These are phyloP conservation scores for Noctua janthe DNA, from an alignment of 2,888 invertebrate species.

Conservation along the genomic window DNA sequence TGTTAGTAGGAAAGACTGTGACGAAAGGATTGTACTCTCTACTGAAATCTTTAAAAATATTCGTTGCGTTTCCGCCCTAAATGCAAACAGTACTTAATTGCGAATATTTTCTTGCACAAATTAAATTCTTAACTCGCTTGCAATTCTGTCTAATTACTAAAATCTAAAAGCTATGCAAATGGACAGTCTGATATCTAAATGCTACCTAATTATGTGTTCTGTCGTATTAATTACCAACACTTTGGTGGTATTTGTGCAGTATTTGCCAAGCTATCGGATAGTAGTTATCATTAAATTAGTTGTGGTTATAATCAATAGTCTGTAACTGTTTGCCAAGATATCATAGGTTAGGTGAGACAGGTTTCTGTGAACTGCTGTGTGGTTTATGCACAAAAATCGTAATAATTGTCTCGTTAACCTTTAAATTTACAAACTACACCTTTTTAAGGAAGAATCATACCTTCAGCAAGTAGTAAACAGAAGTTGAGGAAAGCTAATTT, in stretches of 20 bases:
- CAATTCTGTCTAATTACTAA: slow-evolving; percentile 47
- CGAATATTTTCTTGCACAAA: slow-evolving; percentile 24
- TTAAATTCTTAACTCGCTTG: slow-evolving; percentile 30
- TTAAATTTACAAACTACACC: neutral
- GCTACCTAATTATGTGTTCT: slow-evolving; percentile 61
- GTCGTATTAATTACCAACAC: slow-evolving; percentile 62
- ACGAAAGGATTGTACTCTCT: neutral
- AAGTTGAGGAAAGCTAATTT: neutral
- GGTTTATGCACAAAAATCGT: slow-evolving; percentile 15
- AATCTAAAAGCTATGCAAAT: slow-evolving; percentile 54
- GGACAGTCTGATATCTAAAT: slow-evolving; percentile 53
- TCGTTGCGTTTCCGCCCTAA: neutral
- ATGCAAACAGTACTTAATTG: neutral
- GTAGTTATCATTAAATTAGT: slow-evolving; percentile 61
- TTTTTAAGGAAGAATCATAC: neutral
- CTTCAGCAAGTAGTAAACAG: neutral
- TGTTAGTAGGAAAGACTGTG: slow-evolving; percentile 1
- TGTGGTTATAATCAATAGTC: slow-evolving; percentile 42
- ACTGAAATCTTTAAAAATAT: neutral
- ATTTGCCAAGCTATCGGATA: slow-evolving; percentile 55
- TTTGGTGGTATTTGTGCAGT: slow-evolving; percentile 52
- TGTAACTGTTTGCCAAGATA: slow-evolving; percentile 48
- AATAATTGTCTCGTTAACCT: slow-evolving; percentile 10
- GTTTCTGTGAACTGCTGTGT: slow-evolving; percentile 27
- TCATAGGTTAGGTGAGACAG: slow-evolving; percentile 27